Evolutionary conservation across 2,113 vertebrate genomes (phyloP).

Genomic region (Thomomys bottae): DNA sequence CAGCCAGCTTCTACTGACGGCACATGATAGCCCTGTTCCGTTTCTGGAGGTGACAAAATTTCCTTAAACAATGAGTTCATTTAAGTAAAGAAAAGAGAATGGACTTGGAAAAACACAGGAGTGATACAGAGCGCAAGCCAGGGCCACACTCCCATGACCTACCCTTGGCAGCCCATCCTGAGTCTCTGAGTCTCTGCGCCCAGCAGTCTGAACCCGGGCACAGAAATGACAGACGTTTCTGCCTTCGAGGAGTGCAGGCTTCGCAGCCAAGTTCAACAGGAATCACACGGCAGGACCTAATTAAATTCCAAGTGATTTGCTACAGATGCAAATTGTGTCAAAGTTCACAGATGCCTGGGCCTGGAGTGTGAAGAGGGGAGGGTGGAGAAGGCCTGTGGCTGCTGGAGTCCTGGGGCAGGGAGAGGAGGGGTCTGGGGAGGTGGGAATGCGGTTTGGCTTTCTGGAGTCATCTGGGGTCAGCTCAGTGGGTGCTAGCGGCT

Average conservation of each 20-base stretch:
- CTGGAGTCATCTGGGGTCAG: neutral
- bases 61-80: conserved; percentile 9
- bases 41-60: conserved; percentile 14
- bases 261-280: conserved; percentile 62
- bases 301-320: conserved; percentile 38
- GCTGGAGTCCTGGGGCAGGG: fast-evolving
- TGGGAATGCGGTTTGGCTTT: fast-evolving
- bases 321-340: conserved; percentile 36
- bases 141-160: neutral
- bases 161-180: neutral
- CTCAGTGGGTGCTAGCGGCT: neutral
- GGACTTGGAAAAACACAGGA: neutral
- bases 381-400: neutral
- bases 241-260: neutral
- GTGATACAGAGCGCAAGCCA: fast-evolving
- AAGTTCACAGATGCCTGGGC: conserved; percentile 30
- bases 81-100: neutral
- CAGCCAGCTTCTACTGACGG: neutral
- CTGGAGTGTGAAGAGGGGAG: neutral
- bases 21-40: neutral
- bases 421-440: fast-evolving
- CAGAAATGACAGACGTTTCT: neutral
- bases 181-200: neutral
- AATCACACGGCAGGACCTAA: conserved; percentile 5
- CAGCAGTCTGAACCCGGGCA: neutral